Evolutionary conservation across 2,113 vertebrate species (phyloP), one percentile per base, ranked within the genome.

Genomic region (Melospiza melodia): DNA sequence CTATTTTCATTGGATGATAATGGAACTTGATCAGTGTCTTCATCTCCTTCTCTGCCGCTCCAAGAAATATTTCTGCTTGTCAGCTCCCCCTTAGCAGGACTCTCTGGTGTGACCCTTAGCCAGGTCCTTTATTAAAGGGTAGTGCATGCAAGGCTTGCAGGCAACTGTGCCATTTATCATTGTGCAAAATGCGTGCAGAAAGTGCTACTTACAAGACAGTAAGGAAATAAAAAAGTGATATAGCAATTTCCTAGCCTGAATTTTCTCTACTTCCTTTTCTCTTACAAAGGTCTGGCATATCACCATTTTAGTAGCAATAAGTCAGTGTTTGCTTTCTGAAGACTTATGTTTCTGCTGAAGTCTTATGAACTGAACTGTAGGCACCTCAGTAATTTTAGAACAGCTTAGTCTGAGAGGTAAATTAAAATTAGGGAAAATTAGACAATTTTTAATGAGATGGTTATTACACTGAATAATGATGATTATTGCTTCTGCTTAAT

Each of bases 371-470:
- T 52, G 82, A 97, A 97, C 95, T 85, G 68, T 87, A 95, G 92
- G 92, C 93, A 97, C 95, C 96, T 93, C 92, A 89, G 88, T 88
- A 97, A 81, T 96, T 97, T 83, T 89, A 96, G 90, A 95, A 90
- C 83, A 77, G 81, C 93, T 84, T 81, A 94, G 69, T 96, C 83
- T 87, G n/a, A 97, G 93, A 97, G 96, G 96, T 97, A 97, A 98
- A 98, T 98, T 97, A 97, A 97, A 98, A 97, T 98, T 96, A 97
- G 61, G 69, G 94, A 94, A 98, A 98, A 97, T 97, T 73, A 98
- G 96, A 88, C 94, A 78, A 93, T 98, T 97, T 98, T 97, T 97
- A 97, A 98, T 97, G 94, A 97, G 95, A 63, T 94, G 81, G 44
- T 98, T 98, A 97, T 97, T 95, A 96, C 62, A 93, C 79, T 97